Conservation (phyloP, 2,113 vertebrate species). For the Ictalurus punctatus region DNA sequence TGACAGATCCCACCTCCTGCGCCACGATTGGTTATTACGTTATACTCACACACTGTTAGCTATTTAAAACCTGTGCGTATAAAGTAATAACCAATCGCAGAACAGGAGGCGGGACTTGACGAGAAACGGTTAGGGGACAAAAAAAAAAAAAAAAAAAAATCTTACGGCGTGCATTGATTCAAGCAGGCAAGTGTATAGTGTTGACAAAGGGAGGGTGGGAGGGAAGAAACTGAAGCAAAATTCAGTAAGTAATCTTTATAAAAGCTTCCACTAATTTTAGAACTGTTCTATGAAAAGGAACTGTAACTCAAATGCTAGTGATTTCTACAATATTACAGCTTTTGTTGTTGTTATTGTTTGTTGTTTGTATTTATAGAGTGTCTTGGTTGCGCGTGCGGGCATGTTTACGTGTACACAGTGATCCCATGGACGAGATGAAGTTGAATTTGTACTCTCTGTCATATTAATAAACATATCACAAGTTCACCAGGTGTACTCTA, state of each 20-base stretch:
- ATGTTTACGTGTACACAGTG: neutral
- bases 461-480: neutral
- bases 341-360: neutral
- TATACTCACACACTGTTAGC: neutral
- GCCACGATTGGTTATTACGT: neutral
- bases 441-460: neutral
- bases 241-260: constrained; percentile 29
- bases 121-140: neutral
- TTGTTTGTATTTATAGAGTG: neutral
- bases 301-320: neutral
- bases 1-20: neutral
- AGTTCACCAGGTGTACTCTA: neutral
- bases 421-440: neutral
- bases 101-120: neutral
- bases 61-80: neutral
- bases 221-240: neutral
- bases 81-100: neutral
- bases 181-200: constrained; percentile 25
- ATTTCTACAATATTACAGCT: neutral
- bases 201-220: neutral
- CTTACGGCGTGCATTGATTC: constrained; percentile 3
- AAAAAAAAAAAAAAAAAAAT: no score
- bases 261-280: neutral
- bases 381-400: neutral
- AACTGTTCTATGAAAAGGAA: neutral